Conservation (phyloP, 2,797 vertebrate genomes). For the Sarcophilus harrisii region DNA sequence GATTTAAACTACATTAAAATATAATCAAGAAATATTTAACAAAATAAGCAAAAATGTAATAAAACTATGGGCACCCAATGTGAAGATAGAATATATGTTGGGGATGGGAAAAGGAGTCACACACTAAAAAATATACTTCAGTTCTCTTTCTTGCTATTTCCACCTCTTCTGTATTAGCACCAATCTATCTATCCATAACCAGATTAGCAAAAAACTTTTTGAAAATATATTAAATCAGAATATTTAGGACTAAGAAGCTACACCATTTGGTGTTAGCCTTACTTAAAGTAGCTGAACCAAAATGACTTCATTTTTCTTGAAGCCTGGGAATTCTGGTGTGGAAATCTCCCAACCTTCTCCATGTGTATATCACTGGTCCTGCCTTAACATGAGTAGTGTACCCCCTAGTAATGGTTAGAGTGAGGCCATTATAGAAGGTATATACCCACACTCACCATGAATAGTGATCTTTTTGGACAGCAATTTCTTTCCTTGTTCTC, state of each 20-base stretch:
- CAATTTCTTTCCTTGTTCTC: constrained; percentile 12
- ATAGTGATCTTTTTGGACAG: not conserved
- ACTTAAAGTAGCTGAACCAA: not conserved
- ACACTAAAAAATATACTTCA: not conserved
- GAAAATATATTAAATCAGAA: not conserved
- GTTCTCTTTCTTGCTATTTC: not conserved
- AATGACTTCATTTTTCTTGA: constrained; percentile 18
- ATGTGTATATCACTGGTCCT: not conserved
- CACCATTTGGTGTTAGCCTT: not conserved
- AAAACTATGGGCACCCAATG: not conserved
- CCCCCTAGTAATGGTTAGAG: not conserved
- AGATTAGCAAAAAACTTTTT: not conserved
- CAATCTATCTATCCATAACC: constrained; percentile 7
- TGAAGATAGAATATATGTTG: not conserved
- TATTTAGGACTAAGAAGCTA: not conserved
- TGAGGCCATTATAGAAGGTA: not conserved
- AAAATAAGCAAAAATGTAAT: not conserved
- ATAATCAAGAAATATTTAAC: not conserved
- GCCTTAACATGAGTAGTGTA: not conserved
- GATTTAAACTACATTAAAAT: not conserved
- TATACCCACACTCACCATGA: not conserved
- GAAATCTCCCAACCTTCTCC: constrained; percentile 14
- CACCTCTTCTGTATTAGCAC: not conserved
- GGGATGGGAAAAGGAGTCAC: not conserved
- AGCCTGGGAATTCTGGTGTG: not conserved